phyloP scores from a whole-genome alignment of 92 coral and sea anemone genomes.

The Anthopleura xanthogrammica region DNA sequence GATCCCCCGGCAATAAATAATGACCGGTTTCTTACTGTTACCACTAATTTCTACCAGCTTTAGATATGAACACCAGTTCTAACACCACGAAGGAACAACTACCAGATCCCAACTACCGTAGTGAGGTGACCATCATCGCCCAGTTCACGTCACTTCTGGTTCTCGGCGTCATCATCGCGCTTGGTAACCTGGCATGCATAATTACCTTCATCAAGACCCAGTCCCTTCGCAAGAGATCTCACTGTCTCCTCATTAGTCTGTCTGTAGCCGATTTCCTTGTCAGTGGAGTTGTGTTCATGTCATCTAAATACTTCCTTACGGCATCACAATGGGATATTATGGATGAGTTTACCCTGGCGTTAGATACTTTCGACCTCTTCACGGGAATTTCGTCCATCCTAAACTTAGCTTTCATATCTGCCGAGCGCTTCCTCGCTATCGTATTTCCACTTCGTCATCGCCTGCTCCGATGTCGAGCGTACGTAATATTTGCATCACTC shows the following conservation, averaged over 20 bases:
- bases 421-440: constrained; percentile 45
- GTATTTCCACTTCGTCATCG: constrained; percentile 50
- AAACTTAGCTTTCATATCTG: constrained; percentile 38
- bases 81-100: background rate
- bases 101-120: background rate
- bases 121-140: background rate
- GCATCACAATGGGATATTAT: background rate
- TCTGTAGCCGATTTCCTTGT: constrained; percentile 30
- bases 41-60: background rate
- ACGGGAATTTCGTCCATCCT: constrained; percentile 44
- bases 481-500: background rate
- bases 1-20: too few species aligned
- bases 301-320: background rate
- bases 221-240: constrained; percentile 7
- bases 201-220: constrained; percentile 8
- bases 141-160: background rate
- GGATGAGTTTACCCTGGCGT: background rate
- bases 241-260: constrained; percentile 11
- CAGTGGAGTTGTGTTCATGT: constrained; percentile 13
- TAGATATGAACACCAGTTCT: background rate
- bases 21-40: too few species aligned
- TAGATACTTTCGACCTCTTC: constrained; percentile 33
- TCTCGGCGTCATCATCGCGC: background rate
- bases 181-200: background rate
- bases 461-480: background rate